Conservation (phyloP, 2,888 invertebrate genomes). For the Cosmorhoe ocellata region DNA sequence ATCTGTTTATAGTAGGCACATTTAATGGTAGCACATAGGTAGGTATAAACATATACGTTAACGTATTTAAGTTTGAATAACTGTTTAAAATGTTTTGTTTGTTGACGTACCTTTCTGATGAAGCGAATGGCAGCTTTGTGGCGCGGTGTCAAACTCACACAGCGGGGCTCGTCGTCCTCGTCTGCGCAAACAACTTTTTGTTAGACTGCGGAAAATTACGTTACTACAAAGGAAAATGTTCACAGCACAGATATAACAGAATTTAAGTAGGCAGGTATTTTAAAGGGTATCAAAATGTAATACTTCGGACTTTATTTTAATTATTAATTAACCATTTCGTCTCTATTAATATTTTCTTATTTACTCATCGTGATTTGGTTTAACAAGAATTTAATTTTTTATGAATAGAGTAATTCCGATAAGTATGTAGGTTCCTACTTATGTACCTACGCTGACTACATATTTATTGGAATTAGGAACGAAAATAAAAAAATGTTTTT, state of each 20-base stretch:
- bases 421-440: too few relatives aligned
- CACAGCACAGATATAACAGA: neutral
- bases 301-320: too few relatives aligned
- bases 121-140: conserved; percentile 96
- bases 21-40: too few relatives aligned
- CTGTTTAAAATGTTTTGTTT: conserved; percentile 4
- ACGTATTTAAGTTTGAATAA: neutral
- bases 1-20: neutral
- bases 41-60: too few relatives aligned
- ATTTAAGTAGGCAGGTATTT: neutral
- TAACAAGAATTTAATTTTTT: too few relatives aligned
- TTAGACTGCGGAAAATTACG: conserved; percentile 24
- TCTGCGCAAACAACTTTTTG: conserved; percentile 75
- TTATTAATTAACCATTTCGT: too few relatives aligned
- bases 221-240: conserved; percentile 12
- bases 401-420: too few relatives aligned
- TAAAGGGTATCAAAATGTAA: neutral
- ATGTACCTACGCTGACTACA: too few relatives aligned
- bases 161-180: conserved; percentile 91
- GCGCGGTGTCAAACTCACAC: conserved; percentile 90
- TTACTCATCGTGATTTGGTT: too few relatives aligned
- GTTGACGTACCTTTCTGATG: conserved; percentile 90
- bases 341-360: too few relatives aligned
- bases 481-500: too few relatives aligned
- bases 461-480: too few relatives aligned